phyloP scores from a whole-genome alignment of 2,888 invertebrate species.

The Acrobasis consociella region DNA sequence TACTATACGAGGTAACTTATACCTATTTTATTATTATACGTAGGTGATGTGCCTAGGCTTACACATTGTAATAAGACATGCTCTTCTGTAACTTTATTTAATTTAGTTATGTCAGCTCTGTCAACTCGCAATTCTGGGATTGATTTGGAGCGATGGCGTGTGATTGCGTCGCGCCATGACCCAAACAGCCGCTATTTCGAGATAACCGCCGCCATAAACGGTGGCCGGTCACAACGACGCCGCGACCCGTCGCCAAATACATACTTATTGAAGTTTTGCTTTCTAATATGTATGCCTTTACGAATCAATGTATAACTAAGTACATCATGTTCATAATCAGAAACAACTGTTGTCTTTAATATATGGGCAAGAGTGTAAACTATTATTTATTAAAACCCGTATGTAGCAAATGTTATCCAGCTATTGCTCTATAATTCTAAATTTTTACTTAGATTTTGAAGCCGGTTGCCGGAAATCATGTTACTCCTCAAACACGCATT shows the following conservation, averaged over 20 bases:
- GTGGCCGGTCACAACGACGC: constrained; percentile 49
- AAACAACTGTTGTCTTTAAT: no score
- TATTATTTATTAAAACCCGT: no score
- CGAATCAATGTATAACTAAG: not conserved
- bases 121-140: constrained; percentile 54
- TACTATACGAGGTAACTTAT: no score
- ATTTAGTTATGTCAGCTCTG: constrained; percentile 27
- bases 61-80: no score
- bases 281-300: constrained; percentile 27
- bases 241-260: constrained; percentile 26
- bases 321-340: no score
- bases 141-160: constrained; percentile 71
- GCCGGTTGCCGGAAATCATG: not conserved
- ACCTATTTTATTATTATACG: no score
- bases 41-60: no score
- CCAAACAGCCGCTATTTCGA: constrained; percentile 81
- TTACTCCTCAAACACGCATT: not conserved
- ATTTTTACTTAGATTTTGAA: no score
- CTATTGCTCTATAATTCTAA: no score
- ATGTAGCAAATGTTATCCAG: no score
- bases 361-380: no score
- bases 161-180: constrained; percentile 72
- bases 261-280: constrained; percentile 9
- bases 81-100: no score
- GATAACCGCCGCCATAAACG: constrained; percentile 79